phyloP scores from a whole-genome alignment of 2,113 vertebrate species.

The Corythornis cristatus region DNA sequence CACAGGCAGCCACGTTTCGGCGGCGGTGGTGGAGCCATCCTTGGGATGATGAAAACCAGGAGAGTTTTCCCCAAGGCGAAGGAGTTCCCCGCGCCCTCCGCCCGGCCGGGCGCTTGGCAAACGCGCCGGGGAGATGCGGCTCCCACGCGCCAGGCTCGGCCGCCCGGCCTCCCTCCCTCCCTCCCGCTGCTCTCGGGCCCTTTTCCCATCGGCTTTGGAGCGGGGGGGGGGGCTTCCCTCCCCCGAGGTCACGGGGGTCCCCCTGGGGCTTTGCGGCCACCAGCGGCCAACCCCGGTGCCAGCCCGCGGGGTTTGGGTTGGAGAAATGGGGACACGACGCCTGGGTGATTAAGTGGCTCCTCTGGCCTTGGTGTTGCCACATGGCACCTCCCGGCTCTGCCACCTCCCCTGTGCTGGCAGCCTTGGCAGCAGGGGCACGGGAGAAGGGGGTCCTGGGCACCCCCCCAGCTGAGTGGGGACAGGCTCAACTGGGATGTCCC shows the following conservation, averaged over 20 bases:
- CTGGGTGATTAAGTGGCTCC: background rate
- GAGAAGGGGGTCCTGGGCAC: rapidly evolving
- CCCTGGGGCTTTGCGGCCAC: rapidly evolving
- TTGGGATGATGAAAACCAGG: constrained; percentile 41
- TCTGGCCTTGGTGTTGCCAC: background rate
- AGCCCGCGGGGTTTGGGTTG: rapidly evolving
- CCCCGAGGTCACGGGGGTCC: rapidly evolving
- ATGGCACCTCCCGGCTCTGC: background rate
- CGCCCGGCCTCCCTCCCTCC: rapidly evolving
- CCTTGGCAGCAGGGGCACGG: rapidly evolving
- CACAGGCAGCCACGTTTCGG: background rate
- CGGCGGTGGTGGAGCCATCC: background rate
- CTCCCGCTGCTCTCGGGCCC: background rate
- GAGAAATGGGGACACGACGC: background rate
- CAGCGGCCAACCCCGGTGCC: rapidly evolving
- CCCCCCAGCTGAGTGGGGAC: rapidly evolving
- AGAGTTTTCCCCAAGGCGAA: constrained; percentile 17
- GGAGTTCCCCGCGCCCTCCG: constrained; percentile 5
- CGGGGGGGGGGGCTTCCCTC: rapidly evolving
- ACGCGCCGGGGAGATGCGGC: background rate
- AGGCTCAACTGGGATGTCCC: rapidly evolving
- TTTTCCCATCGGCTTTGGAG: background rate
- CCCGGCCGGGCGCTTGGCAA: constrained; percentile 28
- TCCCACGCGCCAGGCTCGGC: background rate
- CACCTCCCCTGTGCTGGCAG: background rate